These are phyloP conservation scores for Sinocyclocheilus grahami DNA, from an alignment of 2,113 vertebrate genomes.

Conservation along the genomic window DNA sequence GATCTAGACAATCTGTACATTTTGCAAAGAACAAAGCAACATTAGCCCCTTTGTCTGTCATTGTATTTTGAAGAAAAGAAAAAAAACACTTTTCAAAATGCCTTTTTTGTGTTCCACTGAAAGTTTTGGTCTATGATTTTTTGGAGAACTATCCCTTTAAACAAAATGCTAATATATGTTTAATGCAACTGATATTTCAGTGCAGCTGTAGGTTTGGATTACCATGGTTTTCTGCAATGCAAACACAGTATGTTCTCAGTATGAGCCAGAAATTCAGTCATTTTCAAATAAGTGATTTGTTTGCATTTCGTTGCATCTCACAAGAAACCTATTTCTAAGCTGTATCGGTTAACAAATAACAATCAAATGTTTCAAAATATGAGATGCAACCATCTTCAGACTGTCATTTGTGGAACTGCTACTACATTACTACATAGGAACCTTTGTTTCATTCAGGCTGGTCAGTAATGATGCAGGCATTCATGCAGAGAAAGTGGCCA, in stretches of 20 bases:
- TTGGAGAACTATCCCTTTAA: not conserved
- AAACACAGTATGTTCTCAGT: no score
- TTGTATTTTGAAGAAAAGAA: no score
- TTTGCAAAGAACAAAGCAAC: no score
- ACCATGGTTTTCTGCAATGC: not conserved
- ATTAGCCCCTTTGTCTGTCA: no score
- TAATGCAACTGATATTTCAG: not conserved
- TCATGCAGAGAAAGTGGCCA: constrained; percentile 35
- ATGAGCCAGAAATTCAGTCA: not conserved
- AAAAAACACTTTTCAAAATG: not conserved
- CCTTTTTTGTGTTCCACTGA: not conserved
- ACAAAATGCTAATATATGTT: not conserved
- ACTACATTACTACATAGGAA: not conserved
- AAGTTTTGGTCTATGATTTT: not conserved
- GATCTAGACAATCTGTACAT: no score
- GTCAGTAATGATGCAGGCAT: constrained; percentile 67
- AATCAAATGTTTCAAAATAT: not conserved
- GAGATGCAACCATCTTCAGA: not conserved
- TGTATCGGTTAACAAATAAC: not conserved
- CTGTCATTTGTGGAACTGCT: not conserved
- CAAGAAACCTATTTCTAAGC: not conserved
- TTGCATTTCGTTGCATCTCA: not conserved
- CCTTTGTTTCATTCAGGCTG: constrained; percentile 35
- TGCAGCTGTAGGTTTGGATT: not conserved
- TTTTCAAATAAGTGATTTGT: not conserved